Evolutionary conservation across 2,888 invertebrate species (phyloP).

Genomic region (Sphaerophoria rueppellii): DNA sequence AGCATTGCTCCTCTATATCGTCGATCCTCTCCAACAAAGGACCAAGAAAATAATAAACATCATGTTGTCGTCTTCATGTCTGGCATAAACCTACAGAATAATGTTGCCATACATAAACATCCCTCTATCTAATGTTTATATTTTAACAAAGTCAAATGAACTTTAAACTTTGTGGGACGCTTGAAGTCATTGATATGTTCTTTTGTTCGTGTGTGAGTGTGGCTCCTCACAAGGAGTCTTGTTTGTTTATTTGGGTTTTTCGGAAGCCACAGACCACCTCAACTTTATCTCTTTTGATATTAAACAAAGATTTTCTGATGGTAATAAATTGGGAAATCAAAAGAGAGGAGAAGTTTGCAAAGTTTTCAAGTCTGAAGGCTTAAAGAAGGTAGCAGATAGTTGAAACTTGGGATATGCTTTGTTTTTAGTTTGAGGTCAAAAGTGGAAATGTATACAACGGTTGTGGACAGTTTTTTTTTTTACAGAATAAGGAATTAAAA

Average conservation of each 20-base stretch:
- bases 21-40: constrained; percentile 32
- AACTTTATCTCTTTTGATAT: constrained; percentile 10
- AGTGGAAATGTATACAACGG: not conserved
- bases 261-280: constrained; percentile 10
- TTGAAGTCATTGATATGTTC: constrained; percentile 23
- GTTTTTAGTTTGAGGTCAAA: not conserved
- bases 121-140: not conserved
- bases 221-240: not conserved
- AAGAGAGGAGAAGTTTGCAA: not conserved
- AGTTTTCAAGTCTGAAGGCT: not conserved
- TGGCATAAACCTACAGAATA: constrained; percentile 28
- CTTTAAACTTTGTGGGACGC: constrained; percentile 37
- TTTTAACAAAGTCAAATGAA: constrained; percentile 40
- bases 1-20: not conserved
- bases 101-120: constrained; percentile 1
- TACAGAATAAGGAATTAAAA: no score
- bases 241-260: constrained; percentile 25
- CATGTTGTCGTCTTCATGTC: constrained; percentile 20
- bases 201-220: not conserved
- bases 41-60: constrained; percentile 40
- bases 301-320: not conserved
- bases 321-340: not conserved
- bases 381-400: not conserved
- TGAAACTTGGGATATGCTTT: not conserved
- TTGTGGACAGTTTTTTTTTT: no score